Conservation (phyloP, 2,113 vertebrate genomes). For the Megaptera novaeangliae region DNA sequence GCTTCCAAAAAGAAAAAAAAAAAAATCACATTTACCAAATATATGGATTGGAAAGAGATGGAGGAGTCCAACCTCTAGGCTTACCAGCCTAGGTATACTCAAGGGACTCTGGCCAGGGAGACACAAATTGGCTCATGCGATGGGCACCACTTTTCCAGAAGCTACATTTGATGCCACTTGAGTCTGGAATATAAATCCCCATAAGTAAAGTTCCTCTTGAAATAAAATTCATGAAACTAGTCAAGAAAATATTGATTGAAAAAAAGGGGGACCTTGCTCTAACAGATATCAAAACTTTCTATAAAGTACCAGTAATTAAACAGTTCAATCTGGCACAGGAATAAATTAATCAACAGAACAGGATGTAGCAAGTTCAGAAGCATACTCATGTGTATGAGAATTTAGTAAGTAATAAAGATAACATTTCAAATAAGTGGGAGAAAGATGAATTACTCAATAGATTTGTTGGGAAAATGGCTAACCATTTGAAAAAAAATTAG, state of each 20-base stretch:
- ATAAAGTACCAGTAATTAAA: background rate
- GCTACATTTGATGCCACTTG: background rate
- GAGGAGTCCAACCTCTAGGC: background rate
- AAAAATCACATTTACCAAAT: background rate
- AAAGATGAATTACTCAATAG: background rate
- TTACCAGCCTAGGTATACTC: background rate
- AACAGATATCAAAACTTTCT: background rate
- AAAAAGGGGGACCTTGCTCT: background rate
- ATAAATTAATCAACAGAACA: background rate
- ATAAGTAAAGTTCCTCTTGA: background rate
- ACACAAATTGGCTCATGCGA: background rate
- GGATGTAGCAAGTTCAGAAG: background rate
- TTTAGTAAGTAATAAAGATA: background rate
- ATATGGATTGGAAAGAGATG: background rate
- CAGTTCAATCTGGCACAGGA: background rate
- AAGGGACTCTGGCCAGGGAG: background rate
- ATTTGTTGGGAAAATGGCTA: background rate
- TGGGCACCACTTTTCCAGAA: background rate
- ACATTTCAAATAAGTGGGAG: background rate
- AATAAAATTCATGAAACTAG: conserved; percentile 5
- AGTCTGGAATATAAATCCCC: background rate
- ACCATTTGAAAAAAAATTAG: conserved; percentile 6
- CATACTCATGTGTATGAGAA: background rate
- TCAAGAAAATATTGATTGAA: background rate
- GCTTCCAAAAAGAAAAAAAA: background rate